Evolutionary conservation across 2,888 invertebrate species (phyloP).

Genomic region (Sesia apiformis): DNA sequence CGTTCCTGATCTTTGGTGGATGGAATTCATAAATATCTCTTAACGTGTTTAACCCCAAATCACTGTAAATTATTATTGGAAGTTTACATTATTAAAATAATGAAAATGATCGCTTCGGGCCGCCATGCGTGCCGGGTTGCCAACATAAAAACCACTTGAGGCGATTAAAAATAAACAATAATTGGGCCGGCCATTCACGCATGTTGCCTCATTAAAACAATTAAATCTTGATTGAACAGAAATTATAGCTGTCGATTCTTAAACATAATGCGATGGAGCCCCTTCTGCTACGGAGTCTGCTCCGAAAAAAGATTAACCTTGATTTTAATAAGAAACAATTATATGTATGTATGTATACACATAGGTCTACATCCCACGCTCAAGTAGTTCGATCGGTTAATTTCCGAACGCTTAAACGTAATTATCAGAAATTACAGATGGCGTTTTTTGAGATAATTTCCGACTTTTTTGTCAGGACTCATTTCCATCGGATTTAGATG

Average conservation of each 20-base stretch:
- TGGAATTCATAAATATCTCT: conserved; percentile 68
- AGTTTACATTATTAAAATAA: conserved; percentile 75
- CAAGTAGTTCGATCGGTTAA: conserved; percentile 57
- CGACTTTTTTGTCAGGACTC: conserved; percentile 33
- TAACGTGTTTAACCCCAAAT: conserved; percentile 73
- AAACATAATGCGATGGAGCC: conserved; percentile 69
- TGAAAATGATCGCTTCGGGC: conserved; percentile 71
- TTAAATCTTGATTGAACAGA: conserved; percentile 75
- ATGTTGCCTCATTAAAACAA: conserved; percentile 74
- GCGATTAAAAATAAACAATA: conserved; percentile 76
- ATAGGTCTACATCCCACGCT: conserved; percentile 55
- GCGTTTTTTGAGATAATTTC: conserved; percentile 56
- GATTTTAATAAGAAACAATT: conserved; percentile 74
- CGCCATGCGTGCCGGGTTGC: conserved; percentile 68
- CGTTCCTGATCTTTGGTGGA: conserved; percentile 43
- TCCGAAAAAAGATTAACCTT: conserved; percentile 71
- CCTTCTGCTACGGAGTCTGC: conserved; percentile 52
- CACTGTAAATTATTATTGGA: conserved; percentile 74
- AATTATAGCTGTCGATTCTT: conserved; percentile 75
- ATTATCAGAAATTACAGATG: conserved; percentile 71
- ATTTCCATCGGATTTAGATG: neutral
- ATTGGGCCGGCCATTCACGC: conserved; percentile 74
- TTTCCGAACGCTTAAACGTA: conserved; percentile 58
- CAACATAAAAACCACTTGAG: conserved; percentile 72
- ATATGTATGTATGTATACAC: conserved; percentile 57